These are phyloP conservation scores for Callipepla squamata DNA, from an alignment of 2,113 vertebrate species.

Conservation along the genomic window DNA sequence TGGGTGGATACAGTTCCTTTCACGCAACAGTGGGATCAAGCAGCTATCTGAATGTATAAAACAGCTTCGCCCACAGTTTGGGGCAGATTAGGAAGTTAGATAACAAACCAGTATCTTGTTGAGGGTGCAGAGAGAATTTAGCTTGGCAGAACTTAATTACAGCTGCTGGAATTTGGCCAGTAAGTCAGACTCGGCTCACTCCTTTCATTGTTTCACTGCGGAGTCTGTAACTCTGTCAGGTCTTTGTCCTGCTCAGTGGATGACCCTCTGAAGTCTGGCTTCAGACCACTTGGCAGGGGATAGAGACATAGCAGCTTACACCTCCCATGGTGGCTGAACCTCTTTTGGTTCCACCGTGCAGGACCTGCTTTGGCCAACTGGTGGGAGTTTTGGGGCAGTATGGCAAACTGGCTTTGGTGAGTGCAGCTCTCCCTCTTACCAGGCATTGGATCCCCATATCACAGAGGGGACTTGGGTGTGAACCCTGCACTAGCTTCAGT, in stretches of 20 bases:
- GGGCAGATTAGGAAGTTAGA: conserved; percentile 34
- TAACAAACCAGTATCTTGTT: conserved; percentile 32
- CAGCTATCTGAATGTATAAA: neutral
- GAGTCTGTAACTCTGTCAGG: neutral
- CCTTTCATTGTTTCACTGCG: neutral
- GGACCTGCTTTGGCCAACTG: neutral
- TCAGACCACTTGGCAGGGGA: neutral
- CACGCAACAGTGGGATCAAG: neutral
- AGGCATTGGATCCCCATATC: neutral
- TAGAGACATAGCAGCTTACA: neutral
- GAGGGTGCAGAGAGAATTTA: conserved; percentile 4
- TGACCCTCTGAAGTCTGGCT: neutral
- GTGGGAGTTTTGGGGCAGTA: neutral
- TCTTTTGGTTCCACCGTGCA: neutral
- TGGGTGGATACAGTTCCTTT: neutral
- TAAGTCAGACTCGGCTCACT: neutral
- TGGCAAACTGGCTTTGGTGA: neutral
- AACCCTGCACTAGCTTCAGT: neutral
- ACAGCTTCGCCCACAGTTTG: neutral
- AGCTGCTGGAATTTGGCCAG: conserved; percentile 14
- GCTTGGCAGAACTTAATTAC: conserved; percentile 42
- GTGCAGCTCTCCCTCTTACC: neutral
- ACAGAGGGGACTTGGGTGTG: neutral
- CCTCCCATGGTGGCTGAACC: neutral
- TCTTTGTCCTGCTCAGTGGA: fast-evolving